Base-by-base conservation (phyloP, 2,113 vertebrate genomes). In the Phylloscopus whistleri region DNA sequence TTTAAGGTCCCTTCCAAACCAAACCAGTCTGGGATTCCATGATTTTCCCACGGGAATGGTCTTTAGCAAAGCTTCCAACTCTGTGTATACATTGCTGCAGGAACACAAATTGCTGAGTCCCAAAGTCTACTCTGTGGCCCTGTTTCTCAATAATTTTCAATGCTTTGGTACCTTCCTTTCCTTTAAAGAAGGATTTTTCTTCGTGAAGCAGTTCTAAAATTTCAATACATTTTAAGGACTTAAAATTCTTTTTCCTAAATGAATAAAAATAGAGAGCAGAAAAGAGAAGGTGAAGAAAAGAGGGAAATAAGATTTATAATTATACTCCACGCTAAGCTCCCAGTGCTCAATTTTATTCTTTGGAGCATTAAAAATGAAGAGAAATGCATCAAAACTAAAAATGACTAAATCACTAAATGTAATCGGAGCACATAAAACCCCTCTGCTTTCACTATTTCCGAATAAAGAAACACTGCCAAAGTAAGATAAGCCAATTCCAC, bases 401-500 rank as follows among this genome's bases (percentile, higher is more conserved):
- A 91, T 75, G 13, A 95, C 74, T 94, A 81, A 96, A 94, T 93
- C 93, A 93, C 56, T 87, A 80, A 79, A 95, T 74, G 84, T 84
- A 95, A 94, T 89, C 77, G 4, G 80, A 84, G 88, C 90, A 93
- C 93, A 88, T 80, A 66, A 97, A 96, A 88, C 56, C 64, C 59
- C 67, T 93, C 37, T 82, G 88, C 80, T 96, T 91, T 79, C 90
- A 68, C 78, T 79, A 69, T 41, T 86, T 95, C 89, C 63, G 8
- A 91, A 91, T 68, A 76, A 76, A 93, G 91, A 48, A 94, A 53
- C 75, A 23, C 60, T 93, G 90, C 86, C 88, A 92, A 81, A 92
- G 86, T 22, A 87, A 95, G 96, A 96, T 96, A 96, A 97, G 95
- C 91, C 86, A 94, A 30, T 70, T 96, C 77, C 28, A 35, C 85